Evolutionary conservation across 2,888 invertebrate genomes (phyloP), one percentile per base, ranked within the genome.

Genomic region (Arge pagana): DNA sequence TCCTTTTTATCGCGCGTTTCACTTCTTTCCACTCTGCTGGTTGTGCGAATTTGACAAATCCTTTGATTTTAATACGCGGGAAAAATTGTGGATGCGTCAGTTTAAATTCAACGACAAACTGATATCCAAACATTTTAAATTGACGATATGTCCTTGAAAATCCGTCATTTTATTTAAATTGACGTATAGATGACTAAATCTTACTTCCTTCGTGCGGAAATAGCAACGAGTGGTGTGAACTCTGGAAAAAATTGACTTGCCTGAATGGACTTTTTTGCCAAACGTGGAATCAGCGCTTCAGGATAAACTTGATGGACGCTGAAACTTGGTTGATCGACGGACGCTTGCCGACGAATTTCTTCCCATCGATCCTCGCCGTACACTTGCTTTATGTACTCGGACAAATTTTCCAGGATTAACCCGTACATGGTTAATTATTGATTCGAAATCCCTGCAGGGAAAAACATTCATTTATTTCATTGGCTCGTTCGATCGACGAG

Each of bases 331-430:
- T 91, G 88, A 60, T 93, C 91, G 13, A 96, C 88, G n/a, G 87
- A 85, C 0, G 93, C 92, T 66, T 88, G 87, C 52, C 89, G 79
- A 51, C 95, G 80, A 56, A 96, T 92, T 71, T 93, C 90, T 66
- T 94, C 92, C 96, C 96, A 97, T 65, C 88, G 85, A 51, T 92
- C 92, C 71, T 96, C 95, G 1, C 97, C 97, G 78, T 95, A 97
- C n/a, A 87, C 89, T 67, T 89, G 85, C 55, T 91, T 89, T 70
- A 98, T 90, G 79, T 88, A 96, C 77, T 94, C 93, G 63, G 92
- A 89, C 80, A 97, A 85, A 72, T 96, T 94, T 78, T 97, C 96
- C 67, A 98, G 80, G 33, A 98, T 85, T 59, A 98, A 82, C 26
- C 98, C 98, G 82, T 98, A 98, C 98, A 98, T 97, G 55, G 55